Percentiles rank a stretch among this genome's conserved stretches.
phyloP scores from a whole-genome alignment of 2,113 vertebrate species.

The Recurvirostra avosetta region DNA sequence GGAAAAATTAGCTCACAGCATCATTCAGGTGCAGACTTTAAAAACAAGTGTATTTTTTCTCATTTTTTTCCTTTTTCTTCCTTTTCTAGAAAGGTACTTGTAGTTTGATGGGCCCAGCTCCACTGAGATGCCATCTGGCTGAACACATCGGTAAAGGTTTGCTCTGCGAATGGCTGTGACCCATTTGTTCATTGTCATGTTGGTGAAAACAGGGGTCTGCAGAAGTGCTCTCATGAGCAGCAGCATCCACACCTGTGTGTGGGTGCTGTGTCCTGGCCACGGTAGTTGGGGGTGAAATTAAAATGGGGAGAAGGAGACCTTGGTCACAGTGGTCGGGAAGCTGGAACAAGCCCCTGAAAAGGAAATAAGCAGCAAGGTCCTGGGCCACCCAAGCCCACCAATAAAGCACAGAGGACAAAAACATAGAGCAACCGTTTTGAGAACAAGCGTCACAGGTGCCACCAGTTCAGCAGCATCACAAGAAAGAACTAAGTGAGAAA shows the following conservation, averaged over 20 bases:
- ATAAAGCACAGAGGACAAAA: neutral
- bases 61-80: fast-evolving
- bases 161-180: neutral
- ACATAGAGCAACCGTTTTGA: neutral
- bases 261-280: too few relatives aligned
- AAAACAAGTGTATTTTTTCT: neutral
- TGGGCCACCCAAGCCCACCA: neutral
- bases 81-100: neutral
- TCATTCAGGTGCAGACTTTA: neutral
- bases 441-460: neutral
- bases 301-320: neutral
- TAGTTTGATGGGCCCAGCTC: neutral
- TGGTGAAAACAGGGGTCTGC: neutral
- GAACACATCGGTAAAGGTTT: neutral
- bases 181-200: fast-evolving
- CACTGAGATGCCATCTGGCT: neutral
- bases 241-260: neutral
- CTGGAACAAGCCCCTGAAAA: neutral
- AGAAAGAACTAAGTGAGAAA: neutral
- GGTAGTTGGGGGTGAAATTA: neutral
- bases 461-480: neutral
- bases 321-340: neutral
- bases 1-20: constrained; percentile 10
- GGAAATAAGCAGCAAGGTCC: neutral
- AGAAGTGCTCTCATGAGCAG: neutral